Evolutionary conservation across 2,113 vertebrate species (phyloP).

Genomic region (Aegotheles bennettii): DNA sequence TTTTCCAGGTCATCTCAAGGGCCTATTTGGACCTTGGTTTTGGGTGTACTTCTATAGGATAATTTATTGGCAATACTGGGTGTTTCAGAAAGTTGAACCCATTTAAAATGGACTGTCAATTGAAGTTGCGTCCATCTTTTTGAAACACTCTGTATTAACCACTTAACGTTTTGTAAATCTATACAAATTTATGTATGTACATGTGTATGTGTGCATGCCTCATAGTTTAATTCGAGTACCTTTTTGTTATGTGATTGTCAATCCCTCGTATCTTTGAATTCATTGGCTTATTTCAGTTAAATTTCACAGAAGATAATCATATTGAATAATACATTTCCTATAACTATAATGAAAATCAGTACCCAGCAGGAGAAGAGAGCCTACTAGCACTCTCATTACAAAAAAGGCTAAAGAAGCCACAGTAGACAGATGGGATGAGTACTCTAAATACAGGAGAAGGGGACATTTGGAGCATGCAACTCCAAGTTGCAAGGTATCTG

Average conservation of each 20-base stretch:
- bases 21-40: not conserved
- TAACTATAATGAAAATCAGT: not conserved
- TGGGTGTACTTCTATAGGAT: not conserved
- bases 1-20: not conserved
- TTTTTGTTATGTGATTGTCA: not conserved
- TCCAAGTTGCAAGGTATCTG: not conserved
- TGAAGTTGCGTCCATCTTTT: too few species aligned
- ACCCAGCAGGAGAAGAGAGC: not conserved
- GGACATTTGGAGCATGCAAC: not conserved
- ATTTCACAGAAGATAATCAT: not conserved
- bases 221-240: not conserved
- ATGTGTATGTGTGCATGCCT: not conserved
- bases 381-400: accelerated
- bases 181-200: not conserved
- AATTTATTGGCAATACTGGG: not conserved
- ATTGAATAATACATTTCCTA: not conserved
- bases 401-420: not conserved
- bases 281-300: not conserved
- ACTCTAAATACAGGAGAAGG: not conserved
- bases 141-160: too few species aligned
- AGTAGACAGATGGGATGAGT: not conserved
- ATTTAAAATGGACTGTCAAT: too few species aligned
- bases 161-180: not conserved
- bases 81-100: too few species aligned
- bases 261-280: not conserved